Conservation (phyloP, 2,888 invertebrate genomes). For the Eupithecia centaureata region DNA sequence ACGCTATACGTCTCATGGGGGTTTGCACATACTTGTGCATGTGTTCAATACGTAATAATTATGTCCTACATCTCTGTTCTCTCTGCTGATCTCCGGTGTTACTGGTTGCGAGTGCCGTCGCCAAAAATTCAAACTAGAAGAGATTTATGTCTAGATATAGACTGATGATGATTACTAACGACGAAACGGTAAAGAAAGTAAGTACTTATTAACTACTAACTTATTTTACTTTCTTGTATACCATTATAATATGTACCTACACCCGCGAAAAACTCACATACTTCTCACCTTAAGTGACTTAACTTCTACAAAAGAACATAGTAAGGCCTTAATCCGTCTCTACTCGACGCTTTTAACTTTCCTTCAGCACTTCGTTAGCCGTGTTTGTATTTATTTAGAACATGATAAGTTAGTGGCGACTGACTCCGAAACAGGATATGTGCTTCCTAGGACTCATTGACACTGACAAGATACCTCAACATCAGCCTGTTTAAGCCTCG, state of each 20-base stretch:
- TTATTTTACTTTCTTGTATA: too few relatives aligned
- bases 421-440: constrained; percentile 72
- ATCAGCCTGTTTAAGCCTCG: too few relatives aligned
- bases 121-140: too few relatives aligned
- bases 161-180: neutral
- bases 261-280: neutral
- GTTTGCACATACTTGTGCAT: too few relatives aligned
- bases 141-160: too few relatives aligned
- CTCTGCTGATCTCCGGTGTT: too few relatives aligned
- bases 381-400: constrained; percentile 79
- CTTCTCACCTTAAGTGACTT: neutral
- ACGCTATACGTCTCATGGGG: too few relatives aligned
- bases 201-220: too few relatives aligned
- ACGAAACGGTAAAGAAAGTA: neutral
- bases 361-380: constrained; percentile 80
- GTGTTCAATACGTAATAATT: too few relatives aligned
- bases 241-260: too few relatives aligned
- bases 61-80: too few relatives aligned
- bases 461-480: constrained; percentile 15
- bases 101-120: too few relatives aligned
- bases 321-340: constrained; percentile 55
- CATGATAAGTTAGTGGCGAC: constrained; percentile 76
- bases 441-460: constrained; percentile 45
- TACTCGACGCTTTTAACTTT: constrained; percentile 76
- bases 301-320: constrained; percentile 43